Conservation (phyloP, 2,797 vertebrate species). For the Chaunax sp. region DNA sequence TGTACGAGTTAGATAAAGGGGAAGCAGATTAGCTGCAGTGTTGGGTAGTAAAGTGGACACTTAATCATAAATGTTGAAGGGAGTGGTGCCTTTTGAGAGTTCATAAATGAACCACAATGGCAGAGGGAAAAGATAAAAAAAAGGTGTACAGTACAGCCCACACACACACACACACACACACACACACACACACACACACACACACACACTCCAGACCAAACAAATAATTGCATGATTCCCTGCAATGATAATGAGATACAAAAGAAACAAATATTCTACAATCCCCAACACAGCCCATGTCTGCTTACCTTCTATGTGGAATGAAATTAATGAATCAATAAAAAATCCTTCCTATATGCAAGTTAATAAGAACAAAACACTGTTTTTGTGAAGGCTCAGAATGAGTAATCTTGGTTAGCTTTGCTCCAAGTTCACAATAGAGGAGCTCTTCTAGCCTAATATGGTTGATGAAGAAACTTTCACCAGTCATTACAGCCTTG, state of each 20-base stretch:
- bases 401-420: slow-evolving; percentile 19
- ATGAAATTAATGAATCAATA: slow-evolving; percentile 45
- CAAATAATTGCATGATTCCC: neutral
- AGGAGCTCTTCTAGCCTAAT: slow-evolving; percentile 18
- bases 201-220: too few relatives aligned
- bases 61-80: slow-evolving; percentile 60
- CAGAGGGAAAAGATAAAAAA: neutral
- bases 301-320: slow-evolving; percentile 8
- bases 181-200: too few relatives aligned
- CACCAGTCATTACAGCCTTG: slow-evolving; percentile 39
- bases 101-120: slow-evolving; percentile 17
- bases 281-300: neutral
- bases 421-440: slow-evolving; percentile 38
- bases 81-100: slow-evolving; percentile 26
- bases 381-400: slow-evolving; percentile 10
- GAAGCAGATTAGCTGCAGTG: slow-evolving; percentile 39
- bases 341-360: slow-evolving; percentile 17
- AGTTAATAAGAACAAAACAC: too few relatives aligned
- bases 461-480: slow-evolving; percentile 40
- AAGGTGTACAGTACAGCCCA: neutral
- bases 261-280: neutral
- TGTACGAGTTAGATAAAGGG: slow-evolving; percentile 42
- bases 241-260: slow-evolving; percentile 5
- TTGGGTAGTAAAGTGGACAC: slow-evolving; percentile 51
- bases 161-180: too few relatives aligned